Evolutionary conservation across 30 jellyfish, hydroid and myxozoan species (phyloP), one percentile per base, ranked within the genome.

Genomic region (Chrysaora quinquecirrha): DNA sequence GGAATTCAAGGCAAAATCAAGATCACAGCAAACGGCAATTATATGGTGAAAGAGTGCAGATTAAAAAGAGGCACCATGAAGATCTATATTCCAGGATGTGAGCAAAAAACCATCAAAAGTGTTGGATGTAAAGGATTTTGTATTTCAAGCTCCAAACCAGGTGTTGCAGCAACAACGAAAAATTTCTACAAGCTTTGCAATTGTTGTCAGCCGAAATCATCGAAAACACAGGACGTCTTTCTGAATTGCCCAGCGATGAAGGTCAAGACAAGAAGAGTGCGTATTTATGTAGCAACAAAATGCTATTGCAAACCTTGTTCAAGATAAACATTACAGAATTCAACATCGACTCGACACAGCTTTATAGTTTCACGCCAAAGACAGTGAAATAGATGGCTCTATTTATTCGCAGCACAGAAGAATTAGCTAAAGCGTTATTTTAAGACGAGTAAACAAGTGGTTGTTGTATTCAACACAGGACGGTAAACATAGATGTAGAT

Each of bases 121-220:
- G 80, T 81, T 34, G 91, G 91, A 38, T 81, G 91, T 73, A 68
- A 52, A 38, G 91, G 91, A 4, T 58, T 28, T 61, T 81, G 91
- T 47, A 73, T 68, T 2, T 81, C 91, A 0, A 81, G 91, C 32
- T 47, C 91, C 24, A 49, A 33, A 61, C 91, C 91, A 31, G 85
- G 91, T 0, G 48, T 81, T 33, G 48, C 78, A 16, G 60, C 68
- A 74, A 29, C 54, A 54, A 52, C 14, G 10, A 35, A 66, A 2
- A 69, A 30, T 28, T 81, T 81, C 79, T 56, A 18, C 63, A 69
- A 23, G 62, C 64, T 31, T 0, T 81, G 91, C 84, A 81, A 49
- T 23, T 81, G 91, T 64, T 81, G 91, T 16, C 73, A 81, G 72
- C 91, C 91, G 4, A 69, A 49, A 61, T 31, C 68, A 52, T 49